phyloP scores from a whole-genome alignment of 2,888 invertebrate species.

The Nemurella pictetii region DNA sequence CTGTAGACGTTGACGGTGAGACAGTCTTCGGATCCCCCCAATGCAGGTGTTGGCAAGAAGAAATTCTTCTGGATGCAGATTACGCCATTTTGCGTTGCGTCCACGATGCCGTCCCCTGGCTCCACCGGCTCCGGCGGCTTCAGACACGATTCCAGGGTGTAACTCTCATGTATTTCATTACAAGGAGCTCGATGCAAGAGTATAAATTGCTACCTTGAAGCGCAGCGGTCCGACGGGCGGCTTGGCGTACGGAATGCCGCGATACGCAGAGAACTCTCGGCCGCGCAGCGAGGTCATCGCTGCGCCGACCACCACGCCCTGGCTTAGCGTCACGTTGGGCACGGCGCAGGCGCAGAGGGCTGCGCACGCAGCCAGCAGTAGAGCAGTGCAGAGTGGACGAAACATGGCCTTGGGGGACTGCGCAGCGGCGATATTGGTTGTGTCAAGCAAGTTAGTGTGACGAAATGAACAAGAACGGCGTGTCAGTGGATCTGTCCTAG shows the following conservation, averaged over 20 bases:
- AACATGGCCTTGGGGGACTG: no score
- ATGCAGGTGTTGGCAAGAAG: constrained; percentile 49
- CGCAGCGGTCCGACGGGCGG: constrained; percentile 33
- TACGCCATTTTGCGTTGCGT: constrained; percentile 69
- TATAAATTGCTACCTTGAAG: constrained; percentile 30
- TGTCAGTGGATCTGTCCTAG: no score
- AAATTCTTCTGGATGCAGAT: constrained; percentile 63
- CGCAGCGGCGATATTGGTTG: no score
- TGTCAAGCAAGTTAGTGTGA: no score
- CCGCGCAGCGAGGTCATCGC: constrained; percentile 3
- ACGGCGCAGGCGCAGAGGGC: background rate
- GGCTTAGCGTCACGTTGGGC: constrained; percentile 12
- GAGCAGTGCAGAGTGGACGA: no score
- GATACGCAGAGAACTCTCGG: constrained; percentile 28
- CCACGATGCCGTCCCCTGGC: constrained; percentile 65
- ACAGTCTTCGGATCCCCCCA: constrained; percentile 69
- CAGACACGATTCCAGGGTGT: constrained; percentile 44
- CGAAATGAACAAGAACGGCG: no score
- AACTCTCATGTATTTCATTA: no score
- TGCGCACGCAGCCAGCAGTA: background rate
- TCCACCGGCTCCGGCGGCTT: constrained; percentile 62
- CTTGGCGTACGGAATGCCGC: constrained; percentile 35
- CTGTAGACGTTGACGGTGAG: constrained; percentile 72
- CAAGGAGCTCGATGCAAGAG: background rate
- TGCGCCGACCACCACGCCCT: constrained; percentile 16